Evolutionary conservation across 2,797 vertebrate genomes (phyloP).

Genomic region (Crocidura indochinensis): DNA sequence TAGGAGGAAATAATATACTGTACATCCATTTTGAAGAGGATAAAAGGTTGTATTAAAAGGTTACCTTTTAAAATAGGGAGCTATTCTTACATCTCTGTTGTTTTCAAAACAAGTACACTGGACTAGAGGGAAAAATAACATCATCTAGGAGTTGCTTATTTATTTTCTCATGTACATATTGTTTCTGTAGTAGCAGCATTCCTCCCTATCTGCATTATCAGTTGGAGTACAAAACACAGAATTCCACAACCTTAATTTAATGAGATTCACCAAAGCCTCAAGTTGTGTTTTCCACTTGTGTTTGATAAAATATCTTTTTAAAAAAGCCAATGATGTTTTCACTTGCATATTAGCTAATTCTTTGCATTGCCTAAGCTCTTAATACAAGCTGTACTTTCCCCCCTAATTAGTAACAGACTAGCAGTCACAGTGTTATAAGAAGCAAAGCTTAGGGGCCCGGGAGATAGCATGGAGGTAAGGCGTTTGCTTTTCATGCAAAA

Average conservation of each 20-base stretch:
- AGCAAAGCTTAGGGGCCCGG: slow-evolving; percentile 48
- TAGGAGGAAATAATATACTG: no score
- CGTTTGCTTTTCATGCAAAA: no score
- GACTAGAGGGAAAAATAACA: slow-evolving; percentile 33
- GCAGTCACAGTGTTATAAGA: not conserved
- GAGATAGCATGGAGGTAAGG: no score
- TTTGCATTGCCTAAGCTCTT: slow-evolving; percentile 51
- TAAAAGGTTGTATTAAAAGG: no score
- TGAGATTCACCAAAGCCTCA: slow-evolving; percentile 65
- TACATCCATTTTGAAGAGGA: no score
- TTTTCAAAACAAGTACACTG: slow-evolving; percentile 61
- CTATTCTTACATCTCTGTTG: slow-evolving; percentile 18
- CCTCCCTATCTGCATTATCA: slow-evolving; percentile 43
- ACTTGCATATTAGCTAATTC: slow-evolving; percentile 43
- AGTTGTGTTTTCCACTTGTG: slow-evolving; percentile 63
- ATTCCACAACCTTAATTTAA: slow-evolving; percentile 51
- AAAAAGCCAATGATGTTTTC: slow-evolving; percentile 31
- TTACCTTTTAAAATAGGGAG: slow-evolving; percentile 27
- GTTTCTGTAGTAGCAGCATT: slow-evolving; percentile 44
- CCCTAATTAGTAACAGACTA: slow-evolving; percentile 57
- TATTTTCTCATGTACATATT: slow-evolving; percentile 41
- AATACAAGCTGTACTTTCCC: slow-evolving; percentile 48
- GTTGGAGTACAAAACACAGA: slow-evolving; percentile 30
- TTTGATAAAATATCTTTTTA: slow-evolving; percentile 73
- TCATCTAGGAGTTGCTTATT: slow-evolving; percentile 11